These are phyloP conservation scores for Corythornis madagascariensis DNA, from an alignment of 2,113 vertebrate genomes.

Conservation along the genomic window DNA sequence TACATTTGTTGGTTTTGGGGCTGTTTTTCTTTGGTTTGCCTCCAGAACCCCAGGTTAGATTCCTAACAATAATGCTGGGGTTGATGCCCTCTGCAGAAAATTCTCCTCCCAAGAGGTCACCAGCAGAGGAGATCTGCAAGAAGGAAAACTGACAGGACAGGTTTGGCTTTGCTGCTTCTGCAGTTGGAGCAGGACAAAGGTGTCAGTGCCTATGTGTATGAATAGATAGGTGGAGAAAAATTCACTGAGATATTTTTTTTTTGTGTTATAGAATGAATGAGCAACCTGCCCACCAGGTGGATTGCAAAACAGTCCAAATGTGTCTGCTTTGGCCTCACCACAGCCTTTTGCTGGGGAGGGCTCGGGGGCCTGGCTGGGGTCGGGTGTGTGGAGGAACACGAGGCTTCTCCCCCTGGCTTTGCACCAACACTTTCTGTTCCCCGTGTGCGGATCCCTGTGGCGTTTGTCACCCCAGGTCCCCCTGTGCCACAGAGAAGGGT, in stretches of 20 bases:
- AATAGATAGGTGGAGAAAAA: neutral
- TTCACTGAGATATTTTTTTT: neutral
- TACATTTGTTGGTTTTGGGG: neutral
- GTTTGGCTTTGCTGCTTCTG: neutral
- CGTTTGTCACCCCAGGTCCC: neutral
- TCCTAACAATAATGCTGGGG: neutral
- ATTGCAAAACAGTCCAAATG: neutral
- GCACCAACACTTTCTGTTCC: neutral
- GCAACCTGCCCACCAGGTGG: neutral
- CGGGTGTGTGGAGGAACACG: fast-evolving
- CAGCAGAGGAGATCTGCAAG: neutral
- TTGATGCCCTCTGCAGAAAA: neutral
- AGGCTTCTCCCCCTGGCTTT: neutral
- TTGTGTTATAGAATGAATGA: neutral
- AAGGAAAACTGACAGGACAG: fast-evolving
- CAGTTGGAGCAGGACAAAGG: neutral
- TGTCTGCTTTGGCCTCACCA: neutral
- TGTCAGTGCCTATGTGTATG: fast-evolving
- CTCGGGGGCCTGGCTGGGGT: fast-evolving
- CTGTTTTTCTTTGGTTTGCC: neutral
- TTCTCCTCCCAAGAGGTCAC: neutral
- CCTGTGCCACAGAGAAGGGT: fast-evolving
- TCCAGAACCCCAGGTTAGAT: neutral
- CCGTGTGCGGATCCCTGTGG: fast-evolving
- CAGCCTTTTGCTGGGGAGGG: neutral